Evolutionary conservation across 1,140 invertebrate species (phyloP).

Genomic region (Archegozetes longisetosus): DNA sequence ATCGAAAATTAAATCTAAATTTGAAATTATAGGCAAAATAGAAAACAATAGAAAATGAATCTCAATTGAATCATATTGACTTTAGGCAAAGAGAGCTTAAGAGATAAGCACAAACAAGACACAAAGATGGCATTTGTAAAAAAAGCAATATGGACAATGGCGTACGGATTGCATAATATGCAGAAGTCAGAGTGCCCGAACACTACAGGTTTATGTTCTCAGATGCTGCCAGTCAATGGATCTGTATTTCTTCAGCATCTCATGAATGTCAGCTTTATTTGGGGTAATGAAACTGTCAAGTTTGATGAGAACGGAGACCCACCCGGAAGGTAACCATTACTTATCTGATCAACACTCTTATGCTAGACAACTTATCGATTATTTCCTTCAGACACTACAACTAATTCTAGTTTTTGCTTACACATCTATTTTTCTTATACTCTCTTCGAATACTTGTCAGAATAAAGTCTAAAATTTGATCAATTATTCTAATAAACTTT

Average conservation of each 20-base stretch:
- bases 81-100: slow-evolving; percentile 34
- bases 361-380: too few relatives aligned
- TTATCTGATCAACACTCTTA: background rate
- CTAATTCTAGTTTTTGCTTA: too few relatives aligned
- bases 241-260: slow-evolving; percentile 47
- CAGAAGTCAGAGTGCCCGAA: slow-evolving; percentile 36
- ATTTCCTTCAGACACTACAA: background rate
- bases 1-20: too few relatives aligned
- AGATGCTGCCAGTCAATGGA: slow-evolving; percentile 46
- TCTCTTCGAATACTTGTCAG: background rate
- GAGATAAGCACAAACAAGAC: slow-evolving; percentile 44
- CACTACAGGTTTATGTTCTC: slow-evolving; percentile 38
- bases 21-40: too few relatives aligned
- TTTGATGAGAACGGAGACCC: slow-evolving; percentile 70
- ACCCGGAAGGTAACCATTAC: slow-evolving; percentile 47
- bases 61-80: too few relatives aligned
- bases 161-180: slow-evolving; percentile 44
- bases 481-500: too few relatives aligned
- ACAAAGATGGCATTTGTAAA: slow-evolving; percentile 59
- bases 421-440: too few relatives aligned
- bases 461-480: too few relatives aligned
- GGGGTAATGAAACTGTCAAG: slow-evolving; percentile 46
- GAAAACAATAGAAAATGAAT: too few relatives aligned
- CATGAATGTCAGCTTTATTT: slow-evolving; percentile 56
- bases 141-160: slow-evolving; percentile 52